Evolutionary conservation across 30 jellyfish, hydroid and myxozoan species (phyloP), one percentile per base, ranked within the genome.

Genomic region (Chironex yamaguchii): DNA sequence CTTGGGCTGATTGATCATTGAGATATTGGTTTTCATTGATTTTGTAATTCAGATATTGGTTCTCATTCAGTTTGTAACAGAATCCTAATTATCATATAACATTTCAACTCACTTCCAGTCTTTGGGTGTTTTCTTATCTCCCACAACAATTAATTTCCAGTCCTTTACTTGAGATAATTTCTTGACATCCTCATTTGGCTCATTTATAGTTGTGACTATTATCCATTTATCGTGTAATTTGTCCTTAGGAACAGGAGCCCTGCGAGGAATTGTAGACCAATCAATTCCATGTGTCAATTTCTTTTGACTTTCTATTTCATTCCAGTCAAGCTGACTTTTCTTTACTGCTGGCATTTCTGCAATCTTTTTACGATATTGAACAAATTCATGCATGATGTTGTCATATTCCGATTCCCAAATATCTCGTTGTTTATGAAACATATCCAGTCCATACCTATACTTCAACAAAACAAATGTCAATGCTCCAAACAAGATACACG

Each of bases 161-260:
- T 85, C 98, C 35, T 68, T 27, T 29, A 91, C 84, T 77, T 85
- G 50, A 1, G 98, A 84, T 54, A 91, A 64, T 76, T 85, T 91
- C 24, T 76, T 80, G n/a, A 91, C 86, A 71, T 91, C 98, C n/a
- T 91, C 96, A 29, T 94, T 86, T 27, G 98, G 96, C 6, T 67
- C 76, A 67, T 80, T 72, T 9, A 91, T 85, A 0, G 96, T 62
- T 21, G 98, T 91, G n/a, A 91, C 71, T 30, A 91, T 96, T 49
- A 91, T 64, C 98, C 98, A 91, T 70, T 91, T 91, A 29, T 91
- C 98, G 73, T 91, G 92, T 91, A 85, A 76, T 22, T 77, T 89
- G 25, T 66, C 58, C 51, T 68, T 34, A 24, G 69, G 82, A 32
- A 26, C 36, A 3, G 36, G 76, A 54, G 76, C 36, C 23, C 28